Conservation (phyloP, 2,113 vertebrate genomes). For the Heliornis fulica region DNA sequence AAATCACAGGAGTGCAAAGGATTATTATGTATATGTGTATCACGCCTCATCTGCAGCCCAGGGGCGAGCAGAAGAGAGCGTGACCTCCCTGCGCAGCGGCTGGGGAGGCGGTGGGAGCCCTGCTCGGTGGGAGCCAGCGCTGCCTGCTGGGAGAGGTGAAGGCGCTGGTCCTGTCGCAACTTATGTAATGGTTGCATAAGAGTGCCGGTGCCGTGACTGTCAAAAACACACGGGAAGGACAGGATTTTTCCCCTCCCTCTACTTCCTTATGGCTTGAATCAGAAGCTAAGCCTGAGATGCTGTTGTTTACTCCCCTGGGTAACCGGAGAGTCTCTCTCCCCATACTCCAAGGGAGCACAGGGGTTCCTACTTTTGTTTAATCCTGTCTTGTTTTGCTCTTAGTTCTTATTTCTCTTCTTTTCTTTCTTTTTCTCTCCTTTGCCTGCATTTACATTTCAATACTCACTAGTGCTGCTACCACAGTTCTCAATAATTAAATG, state of each 20-base stretch:
- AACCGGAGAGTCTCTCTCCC: neutral
- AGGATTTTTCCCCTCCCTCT: neutral
- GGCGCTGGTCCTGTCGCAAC: neutral
- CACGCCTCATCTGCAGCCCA: neutral
- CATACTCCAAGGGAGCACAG: neutral
- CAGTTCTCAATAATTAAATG: neutral
- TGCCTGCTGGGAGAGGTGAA: neutral
- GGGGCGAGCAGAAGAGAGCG: neutral
- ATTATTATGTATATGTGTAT: neutral
- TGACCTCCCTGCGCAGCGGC: neutral
- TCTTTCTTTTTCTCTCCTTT: neutral
- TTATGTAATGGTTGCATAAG: constrained; percentile 46
- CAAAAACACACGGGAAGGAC: neutral
- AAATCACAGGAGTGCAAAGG: neutral
- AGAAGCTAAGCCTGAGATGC: neutral
- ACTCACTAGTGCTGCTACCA: neutral
- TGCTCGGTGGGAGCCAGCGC: neutral
- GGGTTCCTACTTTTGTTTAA: neutral
- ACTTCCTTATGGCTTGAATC: neutral
- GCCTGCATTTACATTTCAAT: neutral
- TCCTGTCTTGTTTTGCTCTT: neutral
- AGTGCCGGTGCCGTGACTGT: neutral
- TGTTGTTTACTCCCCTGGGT: neutral
- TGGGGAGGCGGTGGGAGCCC: neutral
- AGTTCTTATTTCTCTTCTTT: neutral